Conservation (phyloP, 1,140 invertebrate genomes). For the Saccostrea glomerata region DNA sequence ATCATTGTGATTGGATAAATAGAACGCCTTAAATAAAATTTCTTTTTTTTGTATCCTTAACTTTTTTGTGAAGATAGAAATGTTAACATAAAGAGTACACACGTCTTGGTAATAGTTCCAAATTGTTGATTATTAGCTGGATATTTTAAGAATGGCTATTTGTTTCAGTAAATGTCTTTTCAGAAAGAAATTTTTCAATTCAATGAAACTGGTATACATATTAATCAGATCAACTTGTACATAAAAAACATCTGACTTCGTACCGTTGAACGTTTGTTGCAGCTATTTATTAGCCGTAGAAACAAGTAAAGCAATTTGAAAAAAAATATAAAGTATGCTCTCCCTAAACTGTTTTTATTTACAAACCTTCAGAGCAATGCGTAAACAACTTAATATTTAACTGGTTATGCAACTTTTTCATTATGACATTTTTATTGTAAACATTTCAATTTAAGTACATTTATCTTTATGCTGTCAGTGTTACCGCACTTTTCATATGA, state of each 20-base stretch:
- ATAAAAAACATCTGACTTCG: neutral
- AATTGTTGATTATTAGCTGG: too few species aligned
- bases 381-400: neutral
- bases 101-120: too few species aligned
- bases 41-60: too few species aligned
- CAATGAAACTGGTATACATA: too few species aligned
- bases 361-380: neutral
- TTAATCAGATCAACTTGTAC: too few species aligned
- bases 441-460: neutral
- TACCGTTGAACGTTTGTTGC: neutral
- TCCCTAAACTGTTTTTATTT: neutral
- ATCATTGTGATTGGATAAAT: slow-evolving; percentile 36
- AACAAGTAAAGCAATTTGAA: neutral
- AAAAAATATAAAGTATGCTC: neutral
- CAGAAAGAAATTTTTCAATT: too few species aligned
- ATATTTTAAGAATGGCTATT: too few species aligned
- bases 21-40: neutral
- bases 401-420: neutral
- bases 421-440: neutral
- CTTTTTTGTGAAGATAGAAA: too few species aligned
- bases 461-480: too few species aligned
- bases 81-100: too few species aligned
- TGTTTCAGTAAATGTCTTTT: neutral
- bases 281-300: neutral
- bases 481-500: too few species aligned